These are phyloP conservation scores for Lutjanus argentimaculatus DNA, from an alignment of 2,797 vertebrate species.

Conservation along the genomic window DNA sequence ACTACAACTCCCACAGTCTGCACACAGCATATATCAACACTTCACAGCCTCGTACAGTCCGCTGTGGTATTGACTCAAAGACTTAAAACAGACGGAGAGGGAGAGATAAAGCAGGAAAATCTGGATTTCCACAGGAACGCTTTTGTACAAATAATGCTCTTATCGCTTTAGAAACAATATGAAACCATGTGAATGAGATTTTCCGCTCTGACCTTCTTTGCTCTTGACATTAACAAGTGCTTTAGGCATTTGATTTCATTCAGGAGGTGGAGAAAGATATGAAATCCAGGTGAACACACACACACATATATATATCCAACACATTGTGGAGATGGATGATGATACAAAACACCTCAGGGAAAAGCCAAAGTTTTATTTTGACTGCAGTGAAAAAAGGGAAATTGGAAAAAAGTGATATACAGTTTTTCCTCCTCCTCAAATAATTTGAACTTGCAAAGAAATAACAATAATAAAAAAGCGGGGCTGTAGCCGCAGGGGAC, in stretches of 20 bases:
- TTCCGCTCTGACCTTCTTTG: conserved; percentile 16
- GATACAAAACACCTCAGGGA: background rate
- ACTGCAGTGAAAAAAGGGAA: background rate
- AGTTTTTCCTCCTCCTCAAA: background rate
- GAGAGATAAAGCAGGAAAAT: conserved; percentile 29
- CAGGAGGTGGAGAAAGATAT: background rate
- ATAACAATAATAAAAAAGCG: background rate
- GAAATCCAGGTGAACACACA: conserved; percentile 1
- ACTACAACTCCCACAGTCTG: conserved; percentile 62
- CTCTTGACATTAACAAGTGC: background rate
- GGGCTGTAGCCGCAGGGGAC: background rate
- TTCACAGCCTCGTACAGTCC: background rate
- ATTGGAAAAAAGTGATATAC: background rate
- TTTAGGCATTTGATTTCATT: conserved; percentile 8
- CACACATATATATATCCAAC: background rate
- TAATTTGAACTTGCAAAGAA: background rate
- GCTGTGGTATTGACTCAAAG: conserved; percentile 28
- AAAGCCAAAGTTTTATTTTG: background rate
- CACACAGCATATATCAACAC: conserved; percentile 21
- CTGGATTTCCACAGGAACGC: conserved; percentile 23
- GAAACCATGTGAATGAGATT: conserved; percentile 31
- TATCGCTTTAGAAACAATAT: conserved; percentile 22
- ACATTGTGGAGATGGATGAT: background rate
- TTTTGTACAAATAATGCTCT: conserved; percentile 5
- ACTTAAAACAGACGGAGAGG: conserved; percentile 25